Evolutionary conservation across 2,113 vertebrate species (phyloP).

Genomic region (Zeus faber): DNA sequence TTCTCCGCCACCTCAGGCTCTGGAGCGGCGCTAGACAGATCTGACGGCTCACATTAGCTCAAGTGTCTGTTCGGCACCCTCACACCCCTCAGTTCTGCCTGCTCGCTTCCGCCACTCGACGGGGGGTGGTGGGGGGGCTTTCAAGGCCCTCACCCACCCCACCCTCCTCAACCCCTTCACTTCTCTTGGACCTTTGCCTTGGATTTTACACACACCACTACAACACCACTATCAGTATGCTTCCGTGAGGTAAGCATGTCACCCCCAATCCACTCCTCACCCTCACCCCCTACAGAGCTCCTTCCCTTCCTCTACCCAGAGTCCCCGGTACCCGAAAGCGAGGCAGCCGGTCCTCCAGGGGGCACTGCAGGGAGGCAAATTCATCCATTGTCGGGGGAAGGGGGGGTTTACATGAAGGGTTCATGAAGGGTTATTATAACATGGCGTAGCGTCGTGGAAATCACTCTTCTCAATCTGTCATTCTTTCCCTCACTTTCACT

Average conservation of each 20-base stretch:
- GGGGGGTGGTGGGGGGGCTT: slow-evolving; percentile 39
- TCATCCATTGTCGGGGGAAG: slow-evolving; percentile 8
- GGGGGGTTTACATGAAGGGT: background rate
- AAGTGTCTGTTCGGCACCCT: slow-evolving; percentile 59
- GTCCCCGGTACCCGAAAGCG: slow-evolving; percentile 29
- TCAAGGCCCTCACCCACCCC: slow-evolving; percentile 44
- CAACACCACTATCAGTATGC: background rate
- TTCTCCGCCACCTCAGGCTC: slow-evolving; percentile 56
- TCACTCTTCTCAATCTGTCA: slow-evolving; percentile 6
- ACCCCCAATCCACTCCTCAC: slow-evolving; percentile 23
- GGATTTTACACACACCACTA: background rate
- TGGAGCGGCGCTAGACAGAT: slow-evolving; percentile 52
- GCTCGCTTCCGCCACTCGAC: slow-evolving; percentile 57
- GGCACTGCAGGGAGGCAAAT: background rate
- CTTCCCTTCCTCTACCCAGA: slow-evolving; percentile 26
- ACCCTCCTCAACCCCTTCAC: slow-evolving; percentile 10
- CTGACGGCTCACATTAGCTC: slow-evolving; percentile 69
- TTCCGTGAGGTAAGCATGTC: slow-evolving; percentile 33
- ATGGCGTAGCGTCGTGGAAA: slow-evolving; percentile 2
- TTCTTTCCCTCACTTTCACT: slow-evolving; percentile 1
- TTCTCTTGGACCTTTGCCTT: too few species aligned
- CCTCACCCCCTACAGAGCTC: slow-evolving; percentile 36
- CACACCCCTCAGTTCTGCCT: slow-evolving; percentile 55
- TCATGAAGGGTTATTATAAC: slow-evolving; percentile 1
- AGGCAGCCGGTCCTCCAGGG: background rate